Evolutionary conservation across 2,888 invertebrate species (phyloP), one percentile per base, ranked within the genome.

Genomic region (Rhamphomyia laevipes): DNA sequence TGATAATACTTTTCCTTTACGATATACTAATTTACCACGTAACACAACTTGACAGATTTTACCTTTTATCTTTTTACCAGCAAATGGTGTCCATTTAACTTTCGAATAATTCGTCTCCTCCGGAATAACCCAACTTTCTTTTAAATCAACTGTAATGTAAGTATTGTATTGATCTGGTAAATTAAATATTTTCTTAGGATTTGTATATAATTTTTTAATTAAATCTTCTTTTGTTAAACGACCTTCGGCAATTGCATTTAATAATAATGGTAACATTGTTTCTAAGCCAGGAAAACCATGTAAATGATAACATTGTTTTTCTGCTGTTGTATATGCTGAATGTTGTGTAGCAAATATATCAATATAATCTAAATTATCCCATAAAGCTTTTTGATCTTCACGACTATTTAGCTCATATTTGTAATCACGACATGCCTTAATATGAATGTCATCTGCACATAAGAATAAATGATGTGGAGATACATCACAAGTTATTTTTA

Each of bases 341-440:
- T 99, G 99, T 71, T 99, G 99, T 0, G 99, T 97, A 7, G 97
- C 97, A 73, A 99, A 97, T 51, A 94, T 84, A 73, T 99, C 99
- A 58, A 99, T 97, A 11, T 88, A 74, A 58, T 90, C 85, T 63
- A 99, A 72, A 70, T 99, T 94, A 58, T 93, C 94, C 99, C 99
- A 99, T 15, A 99, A 74, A 10, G 95, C 94, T 58, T 91, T 81
- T 63, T 92, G 92, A 68, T 99, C 99, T 64, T 93, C 92, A 15
- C 81, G 80, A 1, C 83, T 80, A 46, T 85, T 87, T 11, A 99
- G 72, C 38, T 82, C 73, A 89, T 77, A 11, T 71, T 71, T 1
- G 77, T 74, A 23, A 87, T 70, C 66, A 95, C n/a, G n/a, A n/a
- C 21, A 7, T 27, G 23, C 9, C 4, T 4, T 21, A 21, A 27